Base-by-base conservation (phyloP, 2,113 vertebrate genomes). In the Girardinichthys multiradiatus region DNA sequence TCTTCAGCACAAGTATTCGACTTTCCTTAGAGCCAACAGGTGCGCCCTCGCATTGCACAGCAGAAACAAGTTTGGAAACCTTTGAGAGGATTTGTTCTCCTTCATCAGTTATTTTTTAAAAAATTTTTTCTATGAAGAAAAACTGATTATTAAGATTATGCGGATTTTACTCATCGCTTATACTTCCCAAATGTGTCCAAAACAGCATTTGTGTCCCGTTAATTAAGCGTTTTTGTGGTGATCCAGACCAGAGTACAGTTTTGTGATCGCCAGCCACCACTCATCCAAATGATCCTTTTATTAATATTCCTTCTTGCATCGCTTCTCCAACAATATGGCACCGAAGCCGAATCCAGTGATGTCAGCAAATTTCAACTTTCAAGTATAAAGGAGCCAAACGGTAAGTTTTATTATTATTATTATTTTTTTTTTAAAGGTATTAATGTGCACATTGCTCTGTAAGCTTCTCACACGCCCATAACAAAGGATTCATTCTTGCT, bases 261-360 rank as follows among this genome's bases (percentile, higher is more conserved):
- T 82, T 82, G 90, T 79, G 80, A 88, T 81, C 86, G 83, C 89
- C 80, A 74, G 80, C 74, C 74, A 78, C 87, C 92, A 89, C 89
- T 93, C 91, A 95, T 95, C 96, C 97, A 96, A 97, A 98, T 98
- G 98, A 96, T 95, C 96, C 96, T 96, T 92, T 89, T 95, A 94
- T 95, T 95, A 85, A 74, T 96, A 84, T 86, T 98, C 92, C 95
- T 96, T 89, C 95, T 99, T 92, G 95, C 94, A 94, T 94, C 94
- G 91, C 95, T 95, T 94, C 95, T 95, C 93, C 96, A 92, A 90
- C 94, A 93, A 77, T 93, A 90, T 91, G 95, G 95, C 79, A 92
- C 94, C 87, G 94, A 84, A 88, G 96, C 96, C 75, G 96, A 98
- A 92, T 95, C 96, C 87, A 96, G 93, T 92, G 94, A 95, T 80